A percentile compares a stretch with the other conserved stretches of the same genome.
Evolutionary conservation across 2,888 invertebrate species (phyloP).

Genomic region (Scaptomyza tumidula): DNA sequence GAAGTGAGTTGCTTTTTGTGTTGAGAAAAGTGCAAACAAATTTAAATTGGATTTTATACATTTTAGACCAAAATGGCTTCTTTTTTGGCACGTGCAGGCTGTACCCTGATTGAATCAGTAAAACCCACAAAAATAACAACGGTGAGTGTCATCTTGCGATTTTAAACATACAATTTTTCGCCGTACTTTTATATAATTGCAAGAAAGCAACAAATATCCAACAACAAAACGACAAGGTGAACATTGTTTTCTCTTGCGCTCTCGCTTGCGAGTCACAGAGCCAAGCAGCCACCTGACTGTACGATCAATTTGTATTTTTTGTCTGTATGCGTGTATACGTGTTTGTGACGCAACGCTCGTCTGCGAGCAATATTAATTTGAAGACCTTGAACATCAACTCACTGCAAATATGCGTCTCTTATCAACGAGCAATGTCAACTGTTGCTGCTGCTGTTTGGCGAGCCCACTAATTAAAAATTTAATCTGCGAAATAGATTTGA

Average conservation of each 20-base stretch:
- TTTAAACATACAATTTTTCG: conserved; percentile 35
- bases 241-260: conserved; percentile 9
- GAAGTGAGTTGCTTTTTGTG: conserved; percentile 34
- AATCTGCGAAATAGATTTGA: conserved; percentile 61
- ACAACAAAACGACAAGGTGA: conserved; percentile 50
- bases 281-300: conserved; percentile 47
- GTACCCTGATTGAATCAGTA: conserved; percentile 88
- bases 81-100: conserved; percentile 90
- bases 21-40: conserved; percentile 27
- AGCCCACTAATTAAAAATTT: conserved; percentile 65
- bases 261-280: conserved; percentile 14
- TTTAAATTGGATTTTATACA: conserved; percentile 23
- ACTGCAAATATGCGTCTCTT: conserved; percentile 22
- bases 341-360: conserved; percentile 50
- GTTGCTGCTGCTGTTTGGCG: conserved; percentile 32
- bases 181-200: conserved; percentile 78
- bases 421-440: conserved; percentile 56
- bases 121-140: conserved; percentile 89
- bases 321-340: conserved; percentile 4
- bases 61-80: conserved; percentile 88
- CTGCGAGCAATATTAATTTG: conserved; percentile 13
- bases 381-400: conserved; percentile 45
- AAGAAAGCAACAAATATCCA: conserved; percentile 44
- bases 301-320: conserved; percentile 35
- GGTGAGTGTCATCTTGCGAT: conserved; percentile 85